Percentiles rank a stretch among this genome's conserved stretches.
phyloP scores from a whole-genome alignment of 2,113 vertebrate genomes.

The Cavia porcellus region DNA sequence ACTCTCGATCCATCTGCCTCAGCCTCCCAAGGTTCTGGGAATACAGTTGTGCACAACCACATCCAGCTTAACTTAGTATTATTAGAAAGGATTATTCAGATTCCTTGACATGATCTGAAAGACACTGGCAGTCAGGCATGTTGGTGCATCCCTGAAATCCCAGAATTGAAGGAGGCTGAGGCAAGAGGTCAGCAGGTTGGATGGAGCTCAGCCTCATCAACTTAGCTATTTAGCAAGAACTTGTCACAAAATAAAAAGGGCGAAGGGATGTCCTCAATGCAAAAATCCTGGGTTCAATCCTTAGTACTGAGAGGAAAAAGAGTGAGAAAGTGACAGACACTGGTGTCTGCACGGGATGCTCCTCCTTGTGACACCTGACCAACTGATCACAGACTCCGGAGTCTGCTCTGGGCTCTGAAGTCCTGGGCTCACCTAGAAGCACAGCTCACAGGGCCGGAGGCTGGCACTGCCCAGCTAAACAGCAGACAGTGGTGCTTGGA shows the following conservation, averaged over 20 bases:
- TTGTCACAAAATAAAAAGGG: neutral
- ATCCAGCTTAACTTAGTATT: neutral
- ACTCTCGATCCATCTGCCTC: neutral
- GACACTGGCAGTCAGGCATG: neutral
- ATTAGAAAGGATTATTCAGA: conserved; percentile 1
- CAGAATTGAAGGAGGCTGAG: neutral
- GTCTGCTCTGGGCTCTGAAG: rapidly evolving
- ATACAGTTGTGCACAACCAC: neutral
- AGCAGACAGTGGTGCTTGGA: neutral
- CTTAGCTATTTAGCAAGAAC: neutral
- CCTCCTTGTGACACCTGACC: neutral
- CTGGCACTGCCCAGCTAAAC: neutral
- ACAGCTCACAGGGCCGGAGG: rapidly evolving
- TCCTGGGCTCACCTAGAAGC: neutral
- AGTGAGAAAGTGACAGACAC: neutral
- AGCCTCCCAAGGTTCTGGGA: neutral
- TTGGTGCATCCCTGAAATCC: neutral
- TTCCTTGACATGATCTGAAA: neutral
- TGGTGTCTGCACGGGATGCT: neutral
- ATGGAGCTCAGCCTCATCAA: neutral
- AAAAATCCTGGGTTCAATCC: neutral
- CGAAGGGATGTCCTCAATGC: neutral
- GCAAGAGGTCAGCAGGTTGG: neutral
- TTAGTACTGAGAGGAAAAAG: neutral
- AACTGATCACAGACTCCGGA: neutral